Evolutionary conservation across 1,140 invertebrate genomes (phyloP), one percentile per base, ranked within the genome.

Genomic region (Bombus pascuorum): DNA sequence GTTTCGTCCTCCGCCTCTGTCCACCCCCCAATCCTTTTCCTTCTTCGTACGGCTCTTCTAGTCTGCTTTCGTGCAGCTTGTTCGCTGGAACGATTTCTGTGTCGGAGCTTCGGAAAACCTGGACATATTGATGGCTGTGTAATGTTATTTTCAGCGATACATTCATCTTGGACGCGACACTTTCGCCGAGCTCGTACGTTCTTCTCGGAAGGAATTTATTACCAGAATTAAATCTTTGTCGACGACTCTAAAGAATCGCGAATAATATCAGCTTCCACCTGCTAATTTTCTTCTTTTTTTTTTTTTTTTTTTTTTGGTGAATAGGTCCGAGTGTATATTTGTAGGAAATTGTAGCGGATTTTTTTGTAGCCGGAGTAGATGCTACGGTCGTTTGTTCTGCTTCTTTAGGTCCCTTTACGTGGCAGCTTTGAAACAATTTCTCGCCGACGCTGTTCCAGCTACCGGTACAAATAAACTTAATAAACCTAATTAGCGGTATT

Each of bases 121-220:
- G 13, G n/a, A 42, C 65, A 39, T 83, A 86, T 88, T 65, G 84
- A 83, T 70, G 79, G 18, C 39, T n/a, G 76, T 39, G 72, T 89
- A 89, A 89, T 80, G 81, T 89, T 71, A 73, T 79, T 81, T 77
- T 72, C 85, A 83, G n/a, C 65, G 74, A 37, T 66, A 72, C 87
- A 86, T 89, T 68, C 84, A 80, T 89, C 83, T 76, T 65, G 65
- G 59, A 39, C 59, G 34, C 73, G 78, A 85, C 78, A 79, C 68
- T 75, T 83, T 71, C 53, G 25, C 42, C 68, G n/a, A 32, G 15
- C 22, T 62, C 44, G 37, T 25, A 28, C 15, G 57, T 44, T 65
- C 70, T 59, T 68, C 72, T 53, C 18, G 28, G n/a, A 13, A 10
- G 12, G 18, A 66, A 89, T 89, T 89, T 86, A 86, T 89, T 39